Conservation (phyloP, 2,797 vertebrate species). For the Prunella strophiata region DNA sequence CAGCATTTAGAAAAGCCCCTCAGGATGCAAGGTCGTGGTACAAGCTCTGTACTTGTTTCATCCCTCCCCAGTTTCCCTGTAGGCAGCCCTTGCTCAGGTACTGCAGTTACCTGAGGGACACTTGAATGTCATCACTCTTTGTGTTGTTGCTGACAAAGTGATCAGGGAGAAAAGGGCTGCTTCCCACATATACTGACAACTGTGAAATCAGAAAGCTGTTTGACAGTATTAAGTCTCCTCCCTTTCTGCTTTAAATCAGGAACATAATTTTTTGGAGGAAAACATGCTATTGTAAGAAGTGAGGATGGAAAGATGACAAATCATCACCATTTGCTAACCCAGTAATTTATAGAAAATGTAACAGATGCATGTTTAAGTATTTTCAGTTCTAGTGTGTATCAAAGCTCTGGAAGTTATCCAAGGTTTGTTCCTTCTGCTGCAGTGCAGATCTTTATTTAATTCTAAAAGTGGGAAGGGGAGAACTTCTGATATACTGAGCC, state of each 20-base stretch:
- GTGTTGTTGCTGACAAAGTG: background rate
- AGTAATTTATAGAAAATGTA: background rate
- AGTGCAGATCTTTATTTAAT: slow-evolving; percentile 3
- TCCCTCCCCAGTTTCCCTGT: background rate
- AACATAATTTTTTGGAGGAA: background rate
- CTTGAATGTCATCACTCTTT: background rate
- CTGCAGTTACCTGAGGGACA: background rate
- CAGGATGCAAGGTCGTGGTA: background rate
- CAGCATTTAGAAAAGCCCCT: background rate
- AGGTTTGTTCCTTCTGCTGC: slow-evolving; percentile 8
- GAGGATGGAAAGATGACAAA: background rate
- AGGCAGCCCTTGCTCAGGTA: background rate
- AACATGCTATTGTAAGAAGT: background rate
- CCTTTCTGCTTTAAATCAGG: background rate
- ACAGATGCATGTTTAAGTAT: background rate
- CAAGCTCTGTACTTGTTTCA: accelerated
- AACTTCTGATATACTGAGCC: background rate
- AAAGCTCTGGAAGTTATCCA: background rate
- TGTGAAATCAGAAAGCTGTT: background rate
- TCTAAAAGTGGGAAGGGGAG: background rate
- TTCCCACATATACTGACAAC: background rate
- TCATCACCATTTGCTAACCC: background rate
- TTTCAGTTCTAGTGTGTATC: background rate
- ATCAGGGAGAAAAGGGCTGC: background rate
- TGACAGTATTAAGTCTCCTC: background rate